A percentile compares a stretch with the other conserved stretches of the same genome.
phyloP scores from a whole-genome alignment of 92 coral and sea anemone species.

The Montipora capitata region DNA sequence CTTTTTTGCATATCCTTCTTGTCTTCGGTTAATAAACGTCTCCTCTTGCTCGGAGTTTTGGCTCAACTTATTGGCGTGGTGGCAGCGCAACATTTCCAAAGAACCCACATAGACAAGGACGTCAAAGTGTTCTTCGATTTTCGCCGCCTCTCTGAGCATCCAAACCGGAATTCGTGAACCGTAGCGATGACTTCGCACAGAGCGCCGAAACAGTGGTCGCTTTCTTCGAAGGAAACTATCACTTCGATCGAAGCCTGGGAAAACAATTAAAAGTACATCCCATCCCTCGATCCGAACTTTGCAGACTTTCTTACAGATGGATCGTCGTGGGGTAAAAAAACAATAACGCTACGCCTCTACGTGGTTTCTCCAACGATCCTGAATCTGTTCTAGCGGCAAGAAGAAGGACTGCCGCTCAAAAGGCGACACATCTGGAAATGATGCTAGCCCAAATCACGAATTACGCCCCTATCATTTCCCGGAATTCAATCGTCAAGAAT shows the following conservation, averaged over 20 bases:
- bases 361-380: constrained; percentile 44
- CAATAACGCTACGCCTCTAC: constrained; percentile 31
- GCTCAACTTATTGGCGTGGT: background rate
- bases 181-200: constrained; percentile 26
- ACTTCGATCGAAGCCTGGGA: constrained; percentile 65
- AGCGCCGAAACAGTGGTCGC: constrained; percentile 53
- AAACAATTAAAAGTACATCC: constrained; percentile 51
- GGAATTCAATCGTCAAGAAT: constrained; percentile 60
- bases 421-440: constrained; percentile 45
- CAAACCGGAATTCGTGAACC: background rate
- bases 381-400: constrained; percentile 36
- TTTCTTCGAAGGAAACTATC: constrained; percentile 66
- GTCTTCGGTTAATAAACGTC: no score
- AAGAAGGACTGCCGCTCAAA: constrained; percentile 55
- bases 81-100: constrained; percentile 3
- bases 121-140: background rate
- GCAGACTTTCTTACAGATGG: constrained; percentile 48
- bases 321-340: constrained; percentile 58
- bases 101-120: constrained; percentile 18
- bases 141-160: constrained; percentile 1
- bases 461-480: constrained; percentile 54
- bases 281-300: constrained; percentile 53
- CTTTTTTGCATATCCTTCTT: no score
- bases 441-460: constrained; percentile 70
- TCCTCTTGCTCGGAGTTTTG: no score